Conservation (phyloP, 2,113 vertebrate species). For the Pseudorectes ferrugineus region DNA sequence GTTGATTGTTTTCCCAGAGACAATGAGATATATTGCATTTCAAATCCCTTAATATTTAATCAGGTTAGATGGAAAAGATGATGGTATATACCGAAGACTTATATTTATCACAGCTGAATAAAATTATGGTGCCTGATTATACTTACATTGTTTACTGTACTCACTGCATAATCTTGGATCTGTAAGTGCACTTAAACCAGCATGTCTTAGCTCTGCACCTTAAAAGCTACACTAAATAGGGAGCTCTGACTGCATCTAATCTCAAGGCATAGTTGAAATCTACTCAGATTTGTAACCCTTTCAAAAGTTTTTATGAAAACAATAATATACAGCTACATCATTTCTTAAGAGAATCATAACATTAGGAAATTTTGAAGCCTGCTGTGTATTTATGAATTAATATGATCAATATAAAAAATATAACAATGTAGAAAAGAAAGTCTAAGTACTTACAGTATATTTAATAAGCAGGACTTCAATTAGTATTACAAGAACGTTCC, state of each 20-base stretch:
- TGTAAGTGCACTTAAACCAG: background rate
- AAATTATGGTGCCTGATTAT: background rate
- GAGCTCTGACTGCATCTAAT: background rate
- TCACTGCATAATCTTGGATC: background rate
- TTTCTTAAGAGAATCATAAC: background rate
- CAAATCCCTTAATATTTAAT: background rate
- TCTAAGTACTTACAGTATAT: background rate
- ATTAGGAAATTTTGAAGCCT: background rate
- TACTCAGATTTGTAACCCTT: background rate
- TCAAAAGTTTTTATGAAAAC: background rate
- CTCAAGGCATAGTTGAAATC: background rate
- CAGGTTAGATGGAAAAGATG: background rate
- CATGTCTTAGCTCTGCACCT: background rate
- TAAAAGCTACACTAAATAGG: background rate
- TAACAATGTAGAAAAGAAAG: background rate
- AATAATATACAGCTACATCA: background rate
- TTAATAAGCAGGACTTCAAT: background rate
- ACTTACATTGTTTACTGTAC: background rate
- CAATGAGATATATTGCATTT: background rate
- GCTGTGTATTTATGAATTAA: background rate
- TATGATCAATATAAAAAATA: background rate
- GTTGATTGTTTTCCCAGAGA: background rate
- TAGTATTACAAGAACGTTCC: background rate
- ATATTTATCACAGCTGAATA: background rate
- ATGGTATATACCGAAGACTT: background rate